A percentile compares a stretch with the other conserved stretches of the same genome.
phyloP scores from a whole-genome alignment of 2,888 invertebrate species.

The Himalopsyche japonica region DNA sequence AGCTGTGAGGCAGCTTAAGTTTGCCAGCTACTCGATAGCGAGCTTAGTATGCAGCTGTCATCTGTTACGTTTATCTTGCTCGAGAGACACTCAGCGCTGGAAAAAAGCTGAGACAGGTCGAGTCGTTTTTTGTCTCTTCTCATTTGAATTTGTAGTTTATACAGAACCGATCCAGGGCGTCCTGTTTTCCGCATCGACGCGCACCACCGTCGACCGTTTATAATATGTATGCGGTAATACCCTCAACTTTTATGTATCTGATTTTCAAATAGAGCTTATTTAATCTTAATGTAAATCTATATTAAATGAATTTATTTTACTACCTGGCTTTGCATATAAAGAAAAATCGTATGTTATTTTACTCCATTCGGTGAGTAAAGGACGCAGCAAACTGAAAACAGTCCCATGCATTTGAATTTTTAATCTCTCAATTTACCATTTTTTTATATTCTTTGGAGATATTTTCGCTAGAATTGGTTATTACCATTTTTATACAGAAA shows the following conservation, averaged over 20 bases:
- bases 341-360: too few relatives aligned
- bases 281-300: too few relatives aligned
- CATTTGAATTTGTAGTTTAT: not conserved
- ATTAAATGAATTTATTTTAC: too few relatives aligned
- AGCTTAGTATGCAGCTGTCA: not conserved
- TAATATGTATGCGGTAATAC: not conserved
- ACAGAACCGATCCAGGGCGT: not conserved
- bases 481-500: too few relatives aligned
- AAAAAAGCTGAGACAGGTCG: not conserved
- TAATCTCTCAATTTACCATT: too few relatives aligned
- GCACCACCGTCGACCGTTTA: not conserved
- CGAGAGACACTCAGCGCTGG: not conserved
- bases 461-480: too few relatives aligned
- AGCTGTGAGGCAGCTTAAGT: not conserved
- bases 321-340: too few relatives aligned
- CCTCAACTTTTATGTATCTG: not conserved
- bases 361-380: too few relatives aligned
- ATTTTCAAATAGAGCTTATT: too few relatives aligned
- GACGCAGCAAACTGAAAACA: too few relatives aligned
- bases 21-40: not conserved
- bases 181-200: not conserved
- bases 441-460: too few relatives aligned
- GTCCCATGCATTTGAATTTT: too few relatives aligned
- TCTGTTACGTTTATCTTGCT: not conserved
- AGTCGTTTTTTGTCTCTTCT: not conserved